A percentile compares a stretch with the other conserved stretches of the same genome.
Evolutionary conservation across 2,797 vertebrate genomes (phyloP).

Genomic region (Coranthus polyacanthus): DNA sequence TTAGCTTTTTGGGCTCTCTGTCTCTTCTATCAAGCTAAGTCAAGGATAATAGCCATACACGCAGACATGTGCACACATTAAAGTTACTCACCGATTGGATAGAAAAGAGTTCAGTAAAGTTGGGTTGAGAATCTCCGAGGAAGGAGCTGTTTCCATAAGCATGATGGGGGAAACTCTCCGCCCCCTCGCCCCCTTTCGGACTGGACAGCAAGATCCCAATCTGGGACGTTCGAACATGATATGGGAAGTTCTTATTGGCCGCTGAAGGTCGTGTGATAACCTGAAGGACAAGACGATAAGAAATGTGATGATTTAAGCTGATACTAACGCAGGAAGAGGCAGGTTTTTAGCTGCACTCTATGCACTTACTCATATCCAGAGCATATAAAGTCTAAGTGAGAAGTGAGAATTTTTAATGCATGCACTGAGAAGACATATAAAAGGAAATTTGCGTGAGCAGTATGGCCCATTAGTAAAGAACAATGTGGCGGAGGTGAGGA

Average conservation of each 20-base stretch:
- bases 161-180: slow-evolving; percentile 91
- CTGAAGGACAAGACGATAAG: slow-evolving; percentile 65
- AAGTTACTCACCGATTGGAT: slow-evolving; percentile 87
- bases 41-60: slow-evolving; percentile 1
- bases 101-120: slow-evolving; percentile 96
- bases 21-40: not conserved
- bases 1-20: no score
- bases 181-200: slow-evolving; percentile 80
- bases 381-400: slow-evolving; percentile 5
- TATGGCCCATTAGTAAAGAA: slow-evolving; percentile 57
- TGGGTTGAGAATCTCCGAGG: slow-evolving; percentile 93
- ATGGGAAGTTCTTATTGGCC: slow-evolving; percentile 96
- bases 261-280: slow-evolving; percentile 93
- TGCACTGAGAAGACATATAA: slow-evolving; percentile 35
- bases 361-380: not conserved
- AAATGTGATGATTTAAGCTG: not conserved
- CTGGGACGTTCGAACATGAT: slow-evolving; percentile 94
- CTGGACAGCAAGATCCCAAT: slow-evolving; percentile 90
- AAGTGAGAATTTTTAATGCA: slow-evolving; percentile 7
- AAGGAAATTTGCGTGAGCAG: slow-evolving; percentile 29
- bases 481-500: slow-evolving; percentile 59
- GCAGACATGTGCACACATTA: not conserved
- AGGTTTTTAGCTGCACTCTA: not conserved
- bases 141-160: slow-evolving; percentile 94
- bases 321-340: not conserved